Percentiles rank a stretch among this genome's conserved stretches.
Evolutionary conservation across 2,797 vertebrate species (phyloP).

Genomic region (Alouatta caraya): DNA sequence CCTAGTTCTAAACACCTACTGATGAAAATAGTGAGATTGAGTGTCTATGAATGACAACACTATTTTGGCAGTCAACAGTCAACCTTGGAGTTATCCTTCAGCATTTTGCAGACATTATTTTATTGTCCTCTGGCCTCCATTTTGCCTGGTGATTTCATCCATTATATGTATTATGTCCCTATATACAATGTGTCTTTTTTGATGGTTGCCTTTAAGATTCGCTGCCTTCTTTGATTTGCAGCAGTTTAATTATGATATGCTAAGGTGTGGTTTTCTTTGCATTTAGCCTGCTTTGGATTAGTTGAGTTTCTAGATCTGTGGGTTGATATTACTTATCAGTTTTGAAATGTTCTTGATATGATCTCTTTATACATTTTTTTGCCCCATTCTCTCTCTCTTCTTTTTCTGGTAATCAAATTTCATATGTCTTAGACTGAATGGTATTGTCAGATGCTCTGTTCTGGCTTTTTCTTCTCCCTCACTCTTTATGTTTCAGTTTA

Average conservation of each 20-base stretch:
- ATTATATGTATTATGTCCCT: neutral
- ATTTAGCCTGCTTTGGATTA: neutral
- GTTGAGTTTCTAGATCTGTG: neutral
- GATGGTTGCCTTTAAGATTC: neutral
- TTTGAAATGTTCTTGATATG: neutral
- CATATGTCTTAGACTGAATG: neutral
- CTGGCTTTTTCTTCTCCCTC: too few relatives aligned
- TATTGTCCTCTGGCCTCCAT: neutral
- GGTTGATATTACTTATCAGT: neutral
- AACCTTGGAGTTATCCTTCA: neutral
- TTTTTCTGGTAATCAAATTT: neutral
- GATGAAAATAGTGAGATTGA: neutral
- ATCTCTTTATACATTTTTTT: neutral
- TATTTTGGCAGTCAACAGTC: neutral
- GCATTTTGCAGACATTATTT: neutral
- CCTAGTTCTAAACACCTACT: neutral
- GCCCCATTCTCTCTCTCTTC: neutral
- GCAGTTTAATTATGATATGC: neutral
- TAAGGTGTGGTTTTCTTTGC: neutral
- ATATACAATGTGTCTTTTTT: neutral
- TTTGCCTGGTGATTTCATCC: neutral
- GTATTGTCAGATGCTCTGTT: neutral
- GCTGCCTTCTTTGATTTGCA: neutral
- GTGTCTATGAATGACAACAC: neutral
- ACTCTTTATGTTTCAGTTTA: neutral